Conservation (phyloP, 2,797 vertebrate species). For the Rhinogobio ventralis region DNA sequence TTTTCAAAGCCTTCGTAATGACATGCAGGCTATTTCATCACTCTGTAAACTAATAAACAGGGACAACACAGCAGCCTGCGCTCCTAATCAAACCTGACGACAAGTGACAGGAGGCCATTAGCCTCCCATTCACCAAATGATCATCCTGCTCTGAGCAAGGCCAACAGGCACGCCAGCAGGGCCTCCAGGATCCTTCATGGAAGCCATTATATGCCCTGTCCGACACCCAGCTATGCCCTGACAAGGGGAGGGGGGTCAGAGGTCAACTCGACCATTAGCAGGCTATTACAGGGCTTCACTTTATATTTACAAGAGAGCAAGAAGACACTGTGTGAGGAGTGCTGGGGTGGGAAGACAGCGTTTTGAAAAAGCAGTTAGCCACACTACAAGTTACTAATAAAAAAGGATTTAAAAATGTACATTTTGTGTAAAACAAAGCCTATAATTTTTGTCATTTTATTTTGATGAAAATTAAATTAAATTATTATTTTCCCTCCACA, state of each 20-base stretch:
- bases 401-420: neutral
- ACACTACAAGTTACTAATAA: neutral
- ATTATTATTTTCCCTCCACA: no score
- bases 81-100: conserved; percentile 79
- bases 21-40: conserved; percentile 74
- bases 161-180: conserved; percentile 74
- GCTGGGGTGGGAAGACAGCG: neutral
- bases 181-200: conserved; percentile 75
- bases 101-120: conserved; percentile 80
- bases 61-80: conserved; percentile 73
- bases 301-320: conserved; percentile 64
- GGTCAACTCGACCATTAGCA: conserved; percentile 77
- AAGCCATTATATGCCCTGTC: conserved; percentile 77
- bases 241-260: conserved; percentile 72
- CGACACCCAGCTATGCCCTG: conserved; percentile 63
- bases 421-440: neutral
- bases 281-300: conserved; percentile 68
- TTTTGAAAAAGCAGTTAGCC: neutral
- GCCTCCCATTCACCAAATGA: conserved; percentile 74
- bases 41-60: conserved; percentile 73
- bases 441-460: neutral
- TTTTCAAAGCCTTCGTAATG: conserved; percentile 70
- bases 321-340: conserved; percentile 8
- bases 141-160: conserved; percentile 75
- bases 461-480: neutral